Conservation (phyloP, 2,888 invertebrate species). For the Drosophila longiperda region DNA sequence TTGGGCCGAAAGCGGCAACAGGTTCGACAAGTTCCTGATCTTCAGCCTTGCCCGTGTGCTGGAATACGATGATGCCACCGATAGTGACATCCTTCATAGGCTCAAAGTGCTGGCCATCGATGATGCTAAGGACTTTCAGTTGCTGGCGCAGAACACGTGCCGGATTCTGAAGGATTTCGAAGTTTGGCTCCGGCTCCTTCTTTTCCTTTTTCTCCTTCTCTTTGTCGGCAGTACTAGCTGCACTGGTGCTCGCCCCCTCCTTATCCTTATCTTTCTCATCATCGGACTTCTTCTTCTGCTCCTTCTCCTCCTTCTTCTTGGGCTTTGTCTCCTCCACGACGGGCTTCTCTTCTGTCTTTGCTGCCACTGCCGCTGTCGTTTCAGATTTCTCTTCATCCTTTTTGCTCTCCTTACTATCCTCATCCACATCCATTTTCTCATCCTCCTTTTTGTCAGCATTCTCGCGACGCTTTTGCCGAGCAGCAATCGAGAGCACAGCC, state of each 20-base stretch:
- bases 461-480: slow-evolving; percentile 94
- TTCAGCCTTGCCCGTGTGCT: slow-evolving; percentile 91
- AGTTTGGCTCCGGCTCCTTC: slow-evolving; percentile 96
- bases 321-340: slow-evolving; percentile 60
- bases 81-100: slow-evolving; percentile 96
- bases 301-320: slow-evolving; percentile 77
- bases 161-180: slow-evolving; percentile 97
- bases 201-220: slow-evolving; percentile 85
- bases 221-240: slow-evolving; percentile 57
- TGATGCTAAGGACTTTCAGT: slow-evolving; percentile 90
- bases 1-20: slow-evolving; percentile 95
- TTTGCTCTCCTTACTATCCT: slow-evolving; percentile 86
- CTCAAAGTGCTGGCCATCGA: slow-evolving; percentile 92
- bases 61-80: slow-evolving; percentile 98
- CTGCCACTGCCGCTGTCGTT: slow-evolving; percentile 9
- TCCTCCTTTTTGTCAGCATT: slow-evolving; percentile 87
- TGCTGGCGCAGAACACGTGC: slow-evolving; percentile 97
- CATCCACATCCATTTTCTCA: slow-evolving; percentile 96
- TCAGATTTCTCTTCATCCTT: slow-evolving; percentile 82
- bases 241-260: slow-evolving; percentile 81
- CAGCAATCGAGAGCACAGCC: slow-evolving; percentile 98
- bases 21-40: slow-evolving; percentile 96
- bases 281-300: slow-evolving; percentile 62
- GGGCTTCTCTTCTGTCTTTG: slow-evolving; percentile 80
- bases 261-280: slow-evolving; percentile 67